Base-by-base conservation (phyloP, 2,888 invertebrate species). In the Meliscaeva auricollis region DNA sequence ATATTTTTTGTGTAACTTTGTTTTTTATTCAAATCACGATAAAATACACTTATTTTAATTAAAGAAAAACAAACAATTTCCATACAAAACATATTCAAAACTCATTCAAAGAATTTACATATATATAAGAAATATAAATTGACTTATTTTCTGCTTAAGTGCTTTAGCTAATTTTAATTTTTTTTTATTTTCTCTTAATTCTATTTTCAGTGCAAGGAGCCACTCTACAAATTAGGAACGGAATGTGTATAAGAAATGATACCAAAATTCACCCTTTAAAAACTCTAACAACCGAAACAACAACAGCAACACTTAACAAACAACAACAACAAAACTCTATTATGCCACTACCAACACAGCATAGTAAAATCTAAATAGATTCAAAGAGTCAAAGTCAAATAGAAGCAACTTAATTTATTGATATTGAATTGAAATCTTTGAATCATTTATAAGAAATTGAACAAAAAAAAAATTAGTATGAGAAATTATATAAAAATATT, bases 191-290 rank as follows among this genome's bases (percentile, higher is more conserved):
- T 89, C 75, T 88, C 88, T 89, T 90, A 91, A 92, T 92, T 91
- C 88, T 89, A 91, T 80, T 95, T 94, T 13, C 94, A 97, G 96
- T 96, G 96, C 90, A 95, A 96, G 93, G 95, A 96, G 93, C 97
- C 97, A 88, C 94, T 97, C 91, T 96, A 95, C 89, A 95, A 95
- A 92, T 95, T 95, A 90, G 95, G 96, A 92, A 95, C 95, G 93
- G 96, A 96, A 90, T 96, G 95, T 93, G 96, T 96, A 93, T 96
- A 94, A 76, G 20, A 58, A 66, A 72, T 58, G 72, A 73, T 69
- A 72, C 73, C 73, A 73, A 77, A 80, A 48, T 68, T 68, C 26
- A 78, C 38, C 69, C 44, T 17, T n/a, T n/a, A n/a, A n/a, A n/a
- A n/a, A n/a, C n/a, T n/a, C n/a, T n/a, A n/a, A n/a, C n/a, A n/a